Evolutionary conservation across 1,140 invertebrate genomes (phyloP).

Genomic region (Ooceraea biroi): DNA sequence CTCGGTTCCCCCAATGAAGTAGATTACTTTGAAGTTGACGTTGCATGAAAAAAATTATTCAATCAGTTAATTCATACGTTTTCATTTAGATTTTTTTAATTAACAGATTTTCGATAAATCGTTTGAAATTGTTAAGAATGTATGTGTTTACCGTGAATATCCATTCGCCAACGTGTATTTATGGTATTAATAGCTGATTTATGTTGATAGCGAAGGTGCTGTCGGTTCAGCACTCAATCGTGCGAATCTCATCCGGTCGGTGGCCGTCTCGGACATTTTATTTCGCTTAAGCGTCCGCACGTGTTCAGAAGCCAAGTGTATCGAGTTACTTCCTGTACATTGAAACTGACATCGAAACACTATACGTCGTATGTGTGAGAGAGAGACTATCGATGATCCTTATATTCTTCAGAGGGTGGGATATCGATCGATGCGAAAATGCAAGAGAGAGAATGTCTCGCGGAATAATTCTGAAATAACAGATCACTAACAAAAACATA

Average conservation of each 20-base stretch:
- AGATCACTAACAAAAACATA: neutral
- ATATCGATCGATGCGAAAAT: conserved; percentile 14
- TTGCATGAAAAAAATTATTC: neutral
- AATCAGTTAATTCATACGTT: neutral
- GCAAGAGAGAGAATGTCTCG: neutral
- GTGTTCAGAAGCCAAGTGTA: conserved; percentile 78
- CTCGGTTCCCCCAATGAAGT: neutral
- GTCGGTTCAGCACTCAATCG: conserved; percentile 14
- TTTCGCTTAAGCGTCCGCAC: conserved; percentile 72
- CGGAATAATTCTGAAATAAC: too few species aligned
- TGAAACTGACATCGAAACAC: conserved; percentile 66
- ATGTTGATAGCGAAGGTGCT: neutral
- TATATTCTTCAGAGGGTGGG: conserved; percentile 24
- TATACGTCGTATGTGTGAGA: conserved; percentile 52
- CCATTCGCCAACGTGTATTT: neutral
- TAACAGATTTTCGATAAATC: conserved; percentile 21
- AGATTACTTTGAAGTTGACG: neutral
- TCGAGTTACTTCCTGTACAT: conserved; percentile 73
- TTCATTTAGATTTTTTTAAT: neutral
- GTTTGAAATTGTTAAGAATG: too few species aligned
- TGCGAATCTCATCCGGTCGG: conserved; percentile 16
- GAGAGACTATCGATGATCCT: conserved; percentile 64
- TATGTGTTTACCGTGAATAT: neutral
- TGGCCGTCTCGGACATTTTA: conserved; percentile 29
- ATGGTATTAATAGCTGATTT: neutral